Evolutionary conservation across 2,113 vertebrate genomes (phyloP).

Genomic region (Hippocampus guttulatus): DNA sequence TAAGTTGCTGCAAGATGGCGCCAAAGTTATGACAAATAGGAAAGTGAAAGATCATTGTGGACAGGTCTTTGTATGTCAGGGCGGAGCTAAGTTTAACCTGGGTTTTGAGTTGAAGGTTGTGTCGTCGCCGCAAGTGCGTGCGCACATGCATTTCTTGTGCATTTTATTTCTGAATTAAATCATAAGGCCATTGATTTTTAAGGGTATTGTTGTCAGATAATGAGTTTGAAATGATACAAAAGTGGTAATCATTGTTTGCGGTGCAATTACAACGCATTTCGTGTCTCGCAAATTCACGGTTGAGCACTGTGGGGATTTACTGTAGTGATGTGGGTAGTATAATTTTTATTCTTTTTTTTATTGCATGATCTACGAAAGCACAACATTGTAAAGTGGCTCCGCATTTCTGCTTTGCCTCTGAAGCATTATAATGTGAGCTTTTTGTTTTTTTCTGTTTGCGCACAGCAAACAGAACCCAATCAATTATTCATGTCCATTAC

Average conservation of each 20-base stretch:
- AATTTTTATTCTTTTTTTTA: not conserved
- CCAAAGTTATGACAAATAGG: too few species aligned
- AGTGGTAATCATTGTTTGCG: not conserved
- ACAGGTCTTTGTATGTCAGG: not conserved
- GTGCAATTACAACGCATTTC: not conserved
- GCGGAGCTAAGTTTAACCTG: not conserved
- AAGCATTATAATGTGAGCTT: not conserved
- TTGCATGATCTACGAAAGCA: not conserved
- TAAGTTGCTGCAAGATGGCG: not conserved
- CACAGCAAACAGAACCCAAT: not conserved
- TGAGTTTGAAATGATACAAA: not conserved
- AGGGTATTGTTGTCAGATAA: not conserved
- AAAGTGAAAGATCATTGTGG: not conserved
- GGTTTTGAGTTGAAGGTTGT: not conserved
- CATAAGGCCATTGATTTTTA: not conserved
- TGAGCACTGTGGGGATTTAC: not conserved
- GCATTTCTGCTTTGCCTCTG: not conserved
- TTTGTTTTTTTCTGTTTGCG: not conserved
- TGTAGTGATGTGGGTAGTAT: not conserved
- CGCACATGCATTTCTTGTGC: too few species aligned
- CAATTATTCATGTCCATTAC: slow-evolving; percentile 27
- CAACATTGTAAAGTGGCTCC: not conserved
- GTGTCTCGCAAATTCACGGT: not conserved
- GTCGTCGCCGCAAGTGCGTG: not conserved
- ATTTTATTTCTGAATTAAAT: not conserved